Percentiles rank a stretch among this genome's conserved stretches.
phyloP scores from a whole-genome alignment of 2,113 vertebrate genomes.

The Ranitomeya variabilis region DNA sequence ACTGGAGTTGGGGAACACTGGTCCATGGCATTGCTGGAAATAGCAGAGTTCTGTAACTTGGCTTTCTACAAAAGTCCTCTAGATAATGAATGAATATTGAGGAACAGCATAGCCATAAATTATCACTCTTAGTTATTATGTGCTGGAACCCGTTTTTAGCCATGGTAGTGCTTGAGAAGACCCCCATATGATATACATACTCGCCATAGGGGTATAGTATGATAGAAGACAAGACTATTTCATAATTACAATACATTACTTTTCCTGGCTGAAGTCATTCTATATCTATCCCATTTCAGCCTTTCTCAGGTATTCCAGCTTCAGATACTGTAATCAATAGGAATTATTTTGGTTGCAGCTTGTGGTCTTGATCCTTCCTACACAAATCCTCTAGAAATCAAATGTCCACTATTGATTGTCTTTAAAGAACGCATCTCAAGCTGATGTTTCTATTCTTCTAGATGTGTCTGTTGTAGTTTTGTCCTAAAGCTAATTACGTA shows the following conservation, averaged over 20 bases:
- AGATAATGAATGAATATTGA: too few species aligned
- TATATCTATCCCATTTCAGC: not conserved
- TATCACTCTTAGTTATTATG: not conserved
- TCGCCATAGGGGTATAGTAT: not conserved
- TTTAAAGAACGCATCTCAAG: not conserved
- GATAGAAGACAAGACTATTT: not conserved
- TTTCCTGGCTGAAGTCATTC: not conserved
- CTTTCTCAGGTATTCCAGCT: not conserved
- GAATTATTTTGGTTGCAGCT: conserved; percentile 31
- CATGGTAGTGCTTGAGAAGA: not conserved
- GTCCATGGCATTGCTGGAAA: too few species aligned
- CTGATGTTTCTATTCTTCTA: conserved; percentile 11
- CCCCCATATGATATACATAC: not conserved
- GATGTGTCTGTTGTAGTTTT: not conserved
- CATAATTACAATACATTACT: not conserved
- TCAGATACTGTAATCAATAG: conserved; percentile 30
- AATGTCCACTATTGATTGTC: conserved; percentile 13
- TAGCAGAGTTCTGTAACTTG: too few species aligned
- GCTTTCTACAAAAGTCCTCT: too few species aligned
- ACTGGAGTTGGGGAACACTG: too few species aligned
- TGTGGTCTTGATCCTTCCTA: conserved; percentile 26
- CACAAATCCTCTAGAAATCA: conserved; percentile 27
- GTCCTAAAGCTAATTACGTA: not conserved
- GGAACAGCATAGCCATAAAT: too few species aligned
- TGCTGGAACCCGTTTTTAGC: not conserved